Conservation (phyloP, 2,113 vertebrate species). For the Perca flavescens region DNA sequence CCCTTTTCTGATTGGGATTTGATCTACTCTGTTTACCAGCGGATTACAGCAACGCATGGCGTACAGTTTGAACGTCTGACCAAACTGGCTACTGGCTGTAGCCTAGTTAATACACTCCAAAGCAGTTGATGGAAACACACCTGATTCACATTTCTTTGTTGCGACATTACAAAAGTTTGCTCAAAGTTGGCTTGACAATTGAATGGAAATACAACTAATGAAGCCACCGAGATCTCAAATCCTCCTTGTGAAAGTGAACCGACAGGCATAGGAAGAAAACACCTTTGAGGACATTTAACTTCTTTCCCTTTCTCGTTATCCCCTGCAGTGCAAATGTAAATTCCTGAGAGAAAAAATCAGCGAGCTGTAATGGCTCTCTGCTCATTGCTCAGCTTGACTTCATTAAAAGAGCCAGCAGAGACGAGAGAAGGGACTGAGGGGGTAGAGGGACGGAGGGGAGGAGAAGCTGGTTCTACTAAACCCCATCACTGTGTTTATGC, state of each 20-base stretch:
- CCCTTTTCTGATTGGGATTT: too few species aligned
- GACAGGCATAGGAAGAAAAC: not conserved
- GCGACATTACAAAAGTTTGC: too few species aligned
- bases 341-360: constrained; percentile 15
- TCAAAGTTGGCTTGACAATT: too few species aligned
- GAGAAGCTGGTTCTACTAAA: constrained; percentile 40
- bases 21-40: too few species aligned
- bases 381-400: constrained; percentile 60
- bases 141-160: too few species aligned
- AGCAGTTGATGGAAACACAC: too few species aligned
- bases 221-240: too few species aligned
- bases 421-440: constrained; percentile 24
- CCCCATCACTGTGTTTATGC: constrained; percentile 62
- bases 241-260: too few species aligned
- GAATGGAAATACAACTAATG: not conserved
- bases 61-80: too few species aligned
- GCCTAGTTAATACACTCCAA: too few species aligned
- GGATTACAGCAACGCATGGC: too few species aligned
- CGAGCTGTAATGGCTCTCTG: constrained; percentile 50
- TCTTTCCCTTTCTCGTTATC: constrained; percentile 27
- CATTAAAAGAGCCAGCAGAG: constrained; percentile 65
- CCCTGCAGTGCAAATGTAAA: constrained; percentile 35
- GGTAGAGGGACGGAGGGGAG: constrained; percentile 5
- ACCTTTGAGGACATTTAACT: constrained; percentile 22
- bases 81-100: too few species aligned